Evolutionary conservation across 1,140 invertebrate species (phyloP).

Genomic region (Leptinotarsa texana): DNA sequence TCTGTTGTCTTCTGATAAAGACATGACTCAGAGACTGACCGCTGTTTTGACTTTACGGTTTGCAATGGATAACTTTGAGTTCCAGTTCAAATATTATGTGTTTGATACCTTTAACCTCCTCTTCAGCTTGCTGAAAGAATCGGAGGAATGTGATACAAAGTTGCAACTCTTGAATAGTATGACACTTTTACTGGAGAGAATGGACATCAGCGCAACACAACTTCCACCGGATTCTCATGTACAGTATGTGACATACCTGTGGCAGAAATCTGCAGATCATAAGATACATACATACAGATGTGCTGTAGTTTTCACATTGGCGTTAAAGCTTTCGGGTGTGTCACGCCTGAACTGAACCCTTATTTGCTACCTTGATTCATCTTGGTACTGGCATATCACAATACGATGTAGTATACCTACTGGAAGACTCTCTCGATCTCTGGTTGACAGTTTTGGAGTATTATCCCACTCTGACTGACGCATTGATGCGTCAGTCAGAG

Average conservation of each 20-base stretch:
- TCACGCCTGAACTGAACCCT: background rate
- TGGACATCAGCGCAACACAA: background rate
- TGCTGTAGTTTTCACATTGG: background rate
- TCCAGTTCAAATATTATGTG: background rate
- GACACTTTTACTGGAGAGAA: background rate
- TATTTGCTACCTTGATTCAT: background rate
- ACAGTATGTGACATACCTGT: background rate
- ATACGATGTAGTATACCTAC: constrained; percentile 70
- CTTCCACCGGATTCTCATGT: background rate
- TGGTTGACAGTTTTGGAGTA: constrained; percentile 85
- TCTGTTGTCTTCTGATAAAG: background rate
- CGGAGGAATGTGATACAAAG: background rate
- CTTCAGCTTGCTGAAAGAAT: background rate
- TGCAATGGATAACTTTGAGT: background rate
- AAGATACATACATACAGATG: background rate
- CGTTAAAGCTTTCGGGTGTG: background rate
- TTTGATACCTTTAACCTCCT: background rate
- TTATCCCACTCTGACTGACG: constrained; percentile 62
- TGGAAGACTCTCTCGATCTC: constrained; percentile 89
- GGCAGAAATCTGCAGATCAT: background rate
- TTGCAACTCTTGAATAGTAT: background rate
- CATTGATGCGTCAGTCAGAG: constrained; percentile 60
- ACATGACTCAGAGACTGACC: background rate
- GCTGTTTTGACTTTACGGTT: background rate
- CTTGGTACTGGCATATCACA: background rate